Evolutionary conservation across 2,113 vertebrate genomes (phyloP), one percentile per base, ranked within the genome.

Genomic region (Python bivittatus): DNA sequence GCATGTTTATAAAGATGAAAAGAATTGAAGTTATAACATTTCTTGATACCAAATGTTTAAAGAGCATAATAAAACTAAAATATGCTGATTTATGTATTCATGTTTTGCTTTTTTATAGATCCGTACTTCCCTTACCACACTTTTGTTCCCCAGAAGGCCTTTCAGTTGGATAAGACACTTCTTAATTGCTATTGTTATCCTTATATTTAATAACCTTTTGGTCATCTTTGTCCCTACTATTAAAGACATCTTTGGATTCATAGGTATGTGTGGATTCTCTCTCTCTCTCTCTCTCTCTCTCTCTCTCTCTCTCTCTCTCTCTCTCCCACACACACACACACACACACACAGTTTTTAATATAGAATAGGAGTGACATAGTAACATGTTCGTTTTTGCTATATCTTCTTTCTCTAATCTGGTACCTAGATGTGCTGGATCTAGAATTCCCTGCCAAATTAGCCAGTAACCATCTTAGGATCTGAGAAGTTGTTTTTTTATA

Each of bases 221-320:
- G 99, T 99, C 93, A 99, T 99, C 96, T 99, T 99, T 20, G 99
- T 99, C 83, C 99, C 99, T 3, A 98, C 98, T 91, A 99, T 99
- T 97, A 98, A 98, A 96, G 99, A 99, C 96, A 99, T 99, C 96
- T 99, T 99, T 15, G 99, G 99, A 96, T 99, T 99, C 96, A 99
- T 99, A 27, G 99, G 99, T 99, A 97, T 96, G 98, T 96, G 93
- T 91, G 27, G 15, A 57, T 87, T 38, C 68, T 79, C 33, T 79
- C 33, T n/a, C 68, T 72, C 27, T 79, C 68, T 79, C 27, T 10
- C 27, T 87, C 52, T 33, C 29, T 87, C 57, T 38, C 68, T 79
- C 33, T 79, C 33, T n/a, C 68, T 72, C 27, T 79, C 68, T 79
- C 27, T 10, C 27, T 87, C 52, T 33, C 68, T 72, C n/a, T 38